These are phyloP conservation scores for Pseudomyrmex cubaensis DNA, from an alignment of 1,140 invertebrate species.

Conservation along the genomic window DNA sequence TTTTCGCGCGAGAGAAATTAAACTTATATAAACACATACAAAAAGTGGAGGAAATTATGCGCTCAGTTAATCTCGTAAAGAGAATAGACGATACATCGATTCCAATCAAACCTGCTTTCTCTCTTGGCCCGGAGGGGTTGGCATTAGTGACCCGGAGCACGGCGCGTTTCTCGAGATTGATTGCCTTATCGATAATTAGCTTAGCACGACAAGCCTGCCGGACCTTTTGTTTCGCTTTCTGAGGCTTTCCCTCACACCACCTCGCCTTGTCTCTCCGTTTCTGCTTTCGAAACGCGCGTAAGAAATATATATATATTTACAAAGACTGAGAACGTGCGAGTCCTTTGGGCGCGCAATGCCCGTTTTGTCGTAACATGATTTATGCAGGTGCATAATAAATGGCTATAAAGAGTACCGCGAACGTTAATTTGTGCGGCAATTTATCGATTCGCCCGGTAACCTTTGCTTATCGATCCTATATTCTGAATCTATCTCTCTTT, in stretches of 20 bases:
- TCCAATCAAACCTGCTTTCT: conserved; percentile 78
- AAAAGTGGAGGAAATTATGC: neutral
- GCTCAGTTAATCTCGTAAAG: too few relatives aligned
- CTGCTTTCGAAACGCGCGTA: conserved; percentile 18
- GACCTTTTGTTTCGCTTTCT: conserved; percentile 69
- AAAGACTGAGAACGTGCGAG: conserved; percentile 5
- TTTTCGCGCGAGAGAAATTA: neutral
- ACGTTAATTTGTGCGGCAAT: conserved; percentile 36
- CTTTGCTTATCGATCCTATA: conserved; percentile 44
- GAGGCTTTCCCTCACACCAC: conserved; percentile 39
- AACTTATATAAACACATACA: neutral
- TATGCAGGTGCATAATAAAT: conserved; percentile 57
- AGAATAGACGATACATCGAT: conserved; percentile 47
- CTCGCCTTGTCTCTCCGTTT: neutral
- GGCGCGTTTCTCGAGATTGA: conserved; percentile 72
- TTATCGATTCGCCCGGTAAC: conserved; percentile 52
- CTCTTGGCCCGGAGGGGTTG: conserved; percentile 75
- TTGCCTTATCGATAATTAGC: conserved; percentile 80
- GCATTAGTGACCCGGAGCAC: conserved; percentile 71
- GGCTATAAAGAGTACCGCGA: conserved; percentile 12
- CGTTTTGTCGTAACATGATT: conserved; percentile 51
- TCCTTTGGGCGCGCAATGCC: conserved; percentile 26
- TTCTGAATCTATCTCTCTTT: conserved; percentile 3
- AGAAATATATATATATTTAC: neutral
- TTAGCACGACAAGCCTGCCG: conserved; percentile 68